Percentiles rank a stretch among this genome's conserved stretches.
These are phyloP conservation scores for Torymus tubicola DNA, from an alignment of 2,888 invertebrate genomes.

Conservation along the genomic window DNA sequence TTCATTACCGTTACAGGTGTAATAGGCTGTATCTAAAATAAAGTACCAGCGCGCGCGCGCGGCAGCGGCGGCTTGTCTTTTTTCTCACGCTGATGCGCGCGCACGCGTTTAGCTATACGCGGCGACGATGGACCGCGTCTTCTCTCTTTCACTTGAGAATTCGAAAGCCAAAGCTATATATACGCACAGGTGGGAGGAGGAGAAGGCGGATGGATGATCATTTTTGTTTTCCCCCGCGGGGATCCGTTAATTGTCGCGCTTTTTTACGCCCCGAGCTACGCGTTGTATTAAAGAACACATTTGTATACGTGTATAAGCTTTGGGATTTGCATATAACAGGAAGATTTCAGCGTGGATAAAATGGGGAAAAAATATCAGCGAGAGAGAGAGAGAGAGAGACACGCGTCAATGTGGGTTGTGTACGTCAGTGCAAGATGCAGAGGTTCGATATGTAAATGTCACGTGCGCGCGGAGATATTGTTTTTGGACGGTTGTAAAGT, in stretches of 20 bases:
- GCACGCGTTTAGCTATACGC: slow-evolving; percentile 2
- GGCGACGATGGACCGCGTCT: slow-evolving; percentile 30
- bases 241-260: slow-evolving; percentile 22
- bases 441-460: no score
- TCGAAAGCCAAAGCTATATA: slow-evolving; percentile 14
- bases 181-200: background rate
- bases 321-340: slow-evolving; percentile 28
- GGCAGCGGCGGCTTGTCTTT: slow-evolving; percentile 36
- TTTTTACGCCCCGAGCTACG: background rate
- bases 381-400: no score
- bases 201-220: background rate
- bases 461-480: no score
- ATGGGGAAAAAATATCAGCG: no score
- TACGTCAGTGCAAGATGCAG: no score
- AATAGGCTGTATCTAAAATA: slow-evolving; percentile 60
- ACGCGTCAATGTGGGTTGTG: no score
- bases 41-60: slow-evolving; percentile 39
- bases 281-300: slow-evolving; percentile 16
- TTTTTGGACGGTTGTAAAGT: no score
- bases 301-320: background rate
- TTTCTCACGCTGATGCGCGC: slow-evolving; percentile 57
- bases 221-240: slow-evolving; percentile 5
- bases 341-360: no score
- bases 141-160: slow-evolving; percentile 27
- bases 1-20: slow-evolving; percentile 66